These are phyloP conservation scores for Orchesellides sinensis DNA, from an alignment of 2,888 invertebrate genomes.

Conservation along the genomic window DNA sequence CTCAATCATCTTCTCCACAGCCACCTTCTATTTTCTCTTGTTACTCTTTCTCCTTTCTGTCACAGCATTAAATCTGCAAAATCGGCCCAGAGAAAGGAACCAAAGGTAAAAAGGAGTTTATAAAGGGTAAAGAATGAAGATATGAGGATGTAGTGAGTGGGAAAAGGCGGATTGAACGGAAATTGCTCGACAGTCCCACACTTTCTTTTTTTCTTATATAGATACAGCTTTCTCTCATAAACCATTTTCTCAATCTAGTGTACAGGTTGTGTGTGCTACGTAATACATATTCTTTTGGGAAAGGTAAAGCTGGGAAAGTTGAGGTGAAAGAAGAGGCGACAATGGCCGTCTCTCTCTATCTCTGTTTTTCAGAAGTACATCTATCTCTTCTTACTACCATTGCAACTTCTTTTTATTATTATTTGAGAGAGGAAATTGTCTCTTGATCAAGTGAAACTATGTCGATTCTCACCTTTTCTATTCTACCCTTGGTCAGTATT, in stretches of 20 bases:
- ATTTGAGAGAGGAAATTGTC: constrained; percentile 13
- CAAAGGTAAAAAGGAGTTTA: neutral
- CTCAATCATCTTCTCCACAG: constrained; percentile 14
- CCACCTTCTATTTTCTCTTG: neutral
- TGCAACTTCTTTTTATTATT: constrained; percentile 1
- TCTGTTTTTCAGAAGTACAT: neutral
- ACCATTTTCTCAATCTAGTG: neutral
- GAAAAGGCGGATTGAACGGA: constrained; percentile 20
- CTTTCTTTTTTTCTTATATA: neutral
- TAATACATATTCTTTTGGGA: neutral
- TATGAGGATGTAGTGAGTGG: constrained; percentile 2
- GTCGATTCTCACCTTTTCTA: neutral
- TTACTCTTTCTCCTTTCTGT: neutral
- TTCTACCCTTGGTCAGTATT: constrained; percentile 9
- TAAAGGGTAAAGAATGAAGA: neutral
- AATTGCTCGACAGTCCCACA: constrained; percentile 24
- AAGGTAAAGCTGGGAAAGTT: neutral
- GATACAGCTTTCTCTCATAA: neutral
- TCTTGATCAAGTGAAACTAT: constrained; percentile 29
- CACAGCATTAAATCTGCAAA: neutral
- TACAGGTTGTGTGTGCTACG: neutral
- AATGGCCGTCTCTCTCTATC: constrained; percentile 1
- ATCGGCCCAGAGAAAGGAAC: neutral
- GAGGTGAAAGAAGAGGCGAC: neutral
- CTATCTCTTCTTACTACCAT: neutral